These are phyloP conservation scores for Pyrrhia umbra DNA, from an alignment of 2,888 invertebrate species.

Conservation along the genomic window DNA sequence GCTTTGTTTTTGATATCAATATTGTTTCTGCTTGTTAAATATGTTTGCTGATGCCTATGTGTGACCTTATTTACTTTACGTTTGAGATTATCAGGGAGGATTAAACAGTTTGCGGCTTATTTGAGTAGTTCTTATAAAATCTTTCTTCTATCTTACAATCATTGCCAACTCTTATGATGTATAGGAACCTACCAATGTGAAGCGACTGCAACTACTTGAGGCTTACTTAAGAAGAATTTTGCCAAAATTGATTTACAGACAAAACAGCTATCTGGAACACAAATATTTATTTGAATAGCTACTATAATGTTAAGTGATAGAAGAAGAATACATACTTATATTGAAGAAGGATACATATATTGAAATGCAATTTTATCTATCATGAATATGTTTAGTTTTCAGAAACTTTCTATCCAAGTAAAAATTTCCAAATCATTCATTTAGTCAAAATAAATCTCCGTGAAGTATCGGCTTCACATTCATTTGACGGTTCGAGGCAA, in stretches of 20 bases:
- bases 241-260: too few species aligned
- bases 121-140: neutral
- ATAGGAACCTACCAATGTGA: too few species aligned
- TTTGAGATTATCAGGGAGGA: neutral
- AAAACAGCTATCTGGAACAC: too few species aligned
- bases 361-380: too few species aligned
- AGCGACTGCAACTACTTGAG: too few species aligned
- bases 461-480: slow-evolving; percentile 40
- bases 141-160: neutral
- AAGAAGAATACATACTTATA: too few species aligned
- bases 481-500: slow-evolving; percentile 41
- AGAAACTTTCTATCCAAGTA: neutral
- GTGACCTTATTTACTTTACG: neutral
- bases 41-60: neutral
- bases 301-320: too few species aligned
- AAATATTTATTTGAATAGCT: too few species aligned
- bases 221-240: too few species aligned
- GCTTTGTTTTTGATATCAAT: slow-evolving; percentile 1
- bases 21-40: neutral
- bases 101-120: neutral
- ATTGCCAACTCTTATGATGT: too few species aligned
- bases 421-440: slow-evolving; percentile 12
- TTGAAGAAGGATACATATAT: too few species aligned
- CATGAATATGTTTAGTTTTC: too few species aligned
- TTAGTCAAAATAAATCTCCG: slow-evolving; percentile 39